Base-by-base conservation (phyloP, 1,140 invertebrate genomes). In the Probaryconus sp. region DNA sequence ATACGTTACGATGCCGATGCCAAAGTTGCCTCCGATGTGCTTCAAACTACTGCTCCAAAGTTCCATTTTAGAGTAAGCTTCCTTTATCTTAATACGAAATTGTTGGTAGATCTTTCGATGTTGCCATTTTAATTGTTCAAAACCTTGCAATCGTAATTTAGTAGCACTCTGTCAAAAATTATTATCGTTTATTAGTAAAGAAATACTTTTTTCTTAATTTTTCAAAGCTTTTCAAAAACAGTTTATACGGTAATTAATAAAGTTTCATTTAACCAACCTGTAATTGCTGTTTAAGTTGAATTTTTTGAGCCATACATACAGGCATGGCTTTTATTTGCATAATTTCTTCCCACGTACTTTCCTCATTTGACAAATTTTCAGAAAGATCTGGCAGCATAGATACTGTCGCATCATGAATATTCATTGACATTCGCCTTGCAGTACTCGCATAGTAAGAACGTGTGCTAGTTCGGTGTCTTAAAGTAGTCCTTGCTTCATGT, bases 321-420 rank as follows among this genome's bases (percentile, higher is more conserved):
- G 94, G 94, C 91, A 94, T 92, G 0, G 92, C 90, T 81, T 95
- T 95, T 20, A 96, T 94, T 78, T 93, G 91, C 91, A 94, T 94
- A 26, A 96, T 94, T 87, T 95, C 93, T 78, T 95, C 93, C 94
- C 94, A 95, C 5, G 93, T 94, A 5, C 92, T 90, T 81, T 94
- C 92, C 83, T 96, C 94, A 75, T 95, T 94, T 3, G 93, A 93
- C 33, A 94, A 87, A 85, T 93, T 93, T 83, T 94, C 92, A 9
- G 93, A 94, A 3, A 94, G 83, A 85, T 94, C 93, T 1, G 93
- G 93, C 53, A 94, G 74, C 90, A 94, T 93, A 0, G 93, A 91
- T 1, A 93, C 89, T 69, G 93, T 91, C 47, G 92, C 90, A 82
- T 94, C 93, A 13, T 91, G 88, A 74, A 90, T 89, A 76, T 91